Evolutionary conservation across 2,888 invertebrate species (phyloP), one percentile per base, ranked within the genome.

Genomic region (Dasysyrphus albostriatus): DNA sequence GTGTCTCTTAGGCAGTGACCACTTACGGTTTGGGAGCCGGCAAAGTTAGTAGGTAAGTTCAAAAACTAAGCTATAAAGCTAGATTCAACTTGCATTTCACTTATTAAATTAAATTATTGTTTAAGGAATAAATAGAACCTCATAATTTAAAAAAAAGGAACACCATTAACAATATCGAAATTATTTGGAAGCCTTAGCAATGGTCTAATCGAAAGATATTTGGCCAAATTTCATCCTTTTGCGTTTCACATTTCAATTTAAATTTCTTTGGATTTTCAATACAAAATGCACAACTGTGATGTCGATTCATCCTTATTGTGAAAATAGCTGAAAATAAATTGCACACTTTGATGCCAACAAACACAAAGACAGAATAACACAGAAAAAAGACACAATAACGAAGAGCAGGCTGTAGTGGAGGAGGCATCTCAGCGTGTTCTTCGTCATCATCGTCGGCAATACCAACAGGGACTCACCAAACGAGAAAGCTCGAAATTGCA

Each of bases 251-350:
- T 54, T 54, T 54, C 14, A 54, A 29, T 54, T 54, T 32, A 54
- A 54, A 58, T 37, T 58, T 58, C n/a, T 34, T 16, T 37, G 29
- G 2, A 37, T 16, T 56, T 58, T 58, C 16, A 1, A 34, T 6
- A 37, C 16, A 58, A 58, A 58, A 58, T 58, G 34, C 16, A 9
- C 34, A 10, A 58, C 58, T 58, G 58, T 44, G 4, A 42, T 44
- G 37, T 54, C 16, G 65, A 7, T 67, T 49, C 19, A 58, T 78
- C 44, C 72, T 65, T 70, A 72, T 84, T 84, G 84, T 67, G 76
- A 69, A 77, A 85, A 81, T 81, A 73, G 59, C 61, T 58, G 54
- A 77, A 69, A 47, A 85, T 85, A 81, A 77, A 85, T 77, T 80
- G 76, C 76, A 80, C 67, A 84, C 67, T 76, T 84, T 84, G 76